Percentiles rank a stretch among this genome's conserved stretches.
Conservation (phyloP, 1,140 invertebrate species). For the Drosophila subobscura region DNA sequence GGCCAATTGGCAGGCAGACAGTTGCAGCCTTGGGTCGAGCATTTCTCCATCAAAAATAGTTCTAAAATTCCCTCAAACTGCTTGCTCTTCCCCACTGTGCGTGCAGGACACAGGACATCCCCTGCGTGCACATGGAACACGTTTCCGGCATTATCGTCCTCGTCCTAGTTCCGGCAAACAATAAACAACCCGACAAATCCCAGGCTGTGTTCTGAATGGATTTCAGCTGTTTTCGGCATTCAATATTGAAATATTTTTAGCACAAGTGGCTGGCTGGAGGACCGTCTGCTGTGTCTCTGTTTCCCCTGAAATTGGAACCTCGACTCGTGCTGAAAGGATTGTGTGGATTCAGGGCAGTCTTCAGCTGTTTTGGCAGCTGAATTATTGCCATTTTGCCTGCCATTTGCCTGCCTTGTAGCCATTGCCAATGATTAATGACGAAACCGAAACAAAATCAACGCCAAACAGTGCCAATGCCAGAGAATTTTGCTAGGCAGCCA, state of each 20-base stretch:
- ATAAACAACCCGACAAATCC: conserved; percentile 26
- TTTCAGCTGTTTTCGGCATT: conserved; percentile 50
- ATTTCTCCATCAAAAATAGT: too few species aligned
- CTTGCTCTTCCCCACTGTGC: too few species aligned
- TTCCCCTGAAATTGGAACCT: conserved; percentile 28
- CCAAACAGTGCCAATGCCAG: too few species aligned
- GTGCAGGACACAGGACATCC: too few species aligned
- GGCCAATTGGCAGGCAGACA: too few species aligned
- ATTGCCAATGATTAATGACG: background rate
- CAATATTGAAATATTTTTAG: conserved; percentile 56
- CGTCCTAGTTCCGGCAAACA: conserved; percentile 31
- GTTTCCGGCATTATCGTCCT: conserved; percentile 43
- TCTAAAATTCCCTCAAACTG: too few species aligned
- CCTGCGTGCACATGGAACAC: conserved; percentile 36
- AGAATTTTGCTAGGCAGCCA: too few species aligned
- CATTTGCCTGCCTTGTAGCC: conserved; percentile 7
- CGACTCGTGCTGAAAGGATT: conserved; percentile 50
- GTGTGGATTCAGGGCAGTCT: conserved; percentile 23
- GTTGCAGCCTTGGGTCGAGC: too few species aligned
- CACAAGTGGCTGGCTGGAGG: conserved; percentile 39
- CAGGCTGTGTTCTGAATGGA: conserved; percentile 14
- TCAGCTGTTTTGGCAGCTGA: conserved; percentile 46
- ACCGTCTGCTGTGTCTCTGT: background rate
- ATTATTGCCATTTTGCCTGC: conserved; percentile 12
- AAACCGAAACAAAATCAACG: too few species aligned